Evolutionary conservation across 2,113 vertebrate species (phyloP).

Genomic region (Eubucco bourcierii): DNA sequence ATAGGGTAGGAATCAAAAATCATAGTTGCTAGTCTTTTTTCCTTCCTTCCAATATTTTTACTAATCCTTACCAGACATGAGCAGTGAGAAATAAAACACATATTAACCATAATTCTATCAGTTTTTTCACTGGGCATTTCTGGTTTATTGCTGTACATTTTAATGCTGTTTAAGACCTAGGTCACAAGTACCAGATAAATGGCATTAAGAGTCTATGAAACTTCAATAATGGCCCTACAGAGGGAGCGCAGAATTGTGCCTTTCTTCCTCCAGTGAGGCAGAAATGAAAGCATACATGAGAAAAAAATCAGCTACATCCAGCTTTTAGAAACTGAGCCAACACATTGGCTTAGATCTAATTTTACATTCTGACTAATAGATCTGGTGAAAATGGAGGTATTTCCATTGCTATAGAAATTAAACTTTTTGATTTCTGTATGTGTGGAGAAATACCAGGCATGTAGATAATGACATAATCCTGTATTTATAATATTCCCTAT

Average conservation of each 20-base stretch:
- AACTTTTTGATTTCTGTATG: slow-evolving; percentile 6
- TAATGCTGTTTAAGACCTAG: not conserved
- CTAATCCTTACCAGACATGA: not conserved
- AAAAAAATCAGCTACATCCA: slow-evolving; percentile 5
- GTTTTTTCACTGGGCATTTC: not conserved
- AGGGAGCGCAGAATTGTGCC: not conserved
- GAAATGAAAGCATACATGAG: not conserved
- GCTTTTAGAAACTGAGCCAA: slow-evolving; percentile 6
- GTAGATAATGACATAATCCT: slow-evolving; percentile 55
- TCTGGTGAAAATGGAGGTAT: slow-evolving; percentile 47
- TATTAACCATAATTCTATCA: not conserved
- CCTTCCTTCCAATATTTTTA: not conserved
- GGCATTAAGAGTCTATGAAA: not conserved
- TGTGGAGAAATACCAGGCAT: slow-evolving; percentile 20
- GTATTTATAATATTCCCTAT: slow-evolving; percentile 62
- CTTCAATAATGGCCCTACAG: not conserved
- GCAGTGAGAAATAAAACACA: not conserved
- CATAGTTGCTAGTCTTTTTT: not conserved
- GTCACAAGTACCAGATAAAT: not conserved
- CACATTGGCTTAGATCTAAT: slow-evolving; percentile 25
- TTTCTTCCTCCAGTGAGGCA: not conserved
- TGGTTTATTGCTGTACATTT: not conserved
- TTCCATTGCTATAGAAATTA: slow-evolving; percentile 40
- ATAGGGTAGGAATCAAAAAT: not conserved
- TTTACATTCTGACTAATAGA: slow-evolving; percentile 58